Evolutionary conservation across 2,113 vertebrate genomes (phyloP).

Genomic region (Lasiurus borealis): DNA sequence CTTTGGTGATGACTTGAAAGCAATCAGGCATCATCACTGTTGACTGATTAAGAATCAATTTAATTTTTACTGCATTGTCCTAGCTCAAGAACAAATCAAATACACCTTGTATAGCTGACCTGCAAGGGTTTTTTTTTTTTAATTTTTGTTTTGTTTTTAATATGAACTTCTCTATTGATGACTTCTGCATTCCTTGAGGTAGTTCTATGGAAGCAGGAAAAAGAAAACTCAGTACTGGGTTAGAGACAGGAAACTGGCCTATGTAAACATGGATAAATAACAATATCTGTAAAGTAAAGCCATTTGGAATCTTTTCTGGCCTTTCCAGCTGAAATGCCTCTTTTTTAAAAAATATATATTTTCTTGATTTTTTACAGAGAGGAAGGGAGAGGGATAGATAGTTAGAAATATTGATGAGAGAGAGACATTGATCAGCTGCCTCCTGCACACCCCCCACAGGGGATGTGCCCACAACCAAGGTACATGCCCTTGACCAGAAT

Average conservation of each 20-base stretch:
- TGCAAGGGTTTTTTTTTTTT: background rate
- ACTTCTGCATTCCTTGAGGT: background rate
- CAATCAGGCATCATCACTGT: background rate
- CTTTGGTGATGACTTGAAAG: conserved; percentile 40
- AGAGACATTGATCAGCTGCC: too few relatives aligned
- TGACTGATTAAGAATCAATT: conserved; percentile 54
- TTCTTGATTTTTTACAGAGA: too few relatives aligned
- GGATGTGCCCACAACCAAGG: too few relatives aligned
- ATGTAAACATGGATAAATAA: conserved; percentile 2
- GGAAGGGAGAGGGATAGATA: too few relatives aligned
- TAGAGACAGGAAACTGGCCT: background rate
- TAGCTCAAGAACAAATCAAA: conserved; percentile 11
- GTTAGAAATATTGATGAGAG: too few relatives aligned
- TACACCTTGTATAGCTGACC: background rate
- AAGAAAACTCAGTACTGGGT: background rate
- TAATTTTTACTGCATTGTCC: conserved; percentile 48
- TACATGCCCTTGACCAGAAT: too few relatives aligned
- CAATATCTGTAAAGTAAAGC: conserved; percentile 40
- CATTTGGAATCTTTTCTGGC: conserved; percentile 33
- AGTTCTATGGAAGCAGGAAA: background rate
- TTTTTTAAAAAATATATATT: too few relatives aligned
- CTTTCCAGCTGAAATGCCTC: background rate
- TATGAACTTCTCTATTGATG: background rate
- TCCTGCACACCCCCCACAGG: too few relatives aligned
- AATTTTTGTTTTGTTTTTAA: background rate